A percentile compares a stretch with the other conserved stretches of the same genome.
These are phyloP conservation scores for Lepidocyrtinus sp. DNA, from an alignment of 2,888 invertebrate species.

Conservation along the genomic window DNA sequence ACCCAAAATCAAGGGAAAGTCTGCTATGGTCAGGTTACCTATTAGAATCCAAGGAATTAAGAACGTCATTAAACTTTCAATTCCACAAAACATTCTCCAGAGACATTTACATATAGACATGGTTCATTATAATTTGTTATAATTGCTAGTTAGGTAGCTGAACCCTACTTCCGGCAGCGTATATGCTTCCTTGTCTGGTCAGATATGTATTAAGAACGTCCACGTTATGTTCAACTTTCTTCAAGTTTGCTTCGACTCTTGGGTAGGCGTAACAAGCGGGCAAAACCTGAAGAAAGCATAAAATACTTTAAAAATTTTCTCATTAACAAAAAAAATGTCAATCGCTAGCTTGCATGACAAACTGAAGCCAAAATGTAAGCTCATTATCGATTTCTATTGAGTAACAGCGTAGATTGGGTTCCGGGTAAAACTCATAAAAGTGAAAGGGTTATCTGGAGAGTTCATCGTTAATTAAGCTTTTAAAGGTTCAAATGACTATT, in stretches of 20 bases:
- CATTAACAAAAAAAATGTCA: neutral
- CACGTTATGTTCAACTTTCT: slow-evolving; percentile 80
- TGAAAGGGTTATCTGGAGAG: slow-evolving; percentile 7
- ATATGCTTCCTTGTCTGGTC: slow-evolving; percentile 76
- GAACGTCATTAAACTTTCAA: neutral
- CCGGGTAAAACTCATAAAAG: neutral
- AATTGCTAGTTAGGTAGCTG: neutral
- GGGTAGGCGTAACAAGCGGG: slow-evolving; percentile 85
- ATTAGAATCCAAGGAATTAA: neutral
- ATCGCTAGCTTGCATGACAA: slow-evolving; percentile 24
- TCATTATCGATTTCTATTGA: too few relatives aligned
- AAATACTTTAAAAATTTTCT: slow-evolving; percentile 17
- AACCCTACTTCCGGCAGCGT: slow-evolving; percentile 77
- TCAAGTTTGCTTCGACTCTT: slow-evolving; percentile 79
- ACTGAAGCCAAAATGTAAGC: neutral
- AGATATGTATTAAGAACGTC: slow-evolving; percentile 81
- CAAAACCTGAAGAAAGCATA: too few relatives aligned
- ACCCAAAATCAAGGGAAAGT: slow-evolving; percentile 81
- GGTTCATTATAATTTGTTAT: slow-evolving; percentile 26
- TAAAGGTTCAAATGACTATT: too few relatives aligned
- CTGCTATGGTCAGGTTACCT: slow-evolving; percentile 83
- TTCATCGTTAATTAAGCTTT: slow-evolving; percentile 6
- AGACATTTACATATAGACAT: neutral
- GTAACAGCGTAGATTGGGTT: too few relatives aligned
- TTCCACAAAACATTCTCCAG: neutral